Evolutionary conservation across 2,797 vertebrate species (phyloP), one percentile per base, ranked within the genome.

Genomic region (Paratrypauchen microcephalus): DNA sequence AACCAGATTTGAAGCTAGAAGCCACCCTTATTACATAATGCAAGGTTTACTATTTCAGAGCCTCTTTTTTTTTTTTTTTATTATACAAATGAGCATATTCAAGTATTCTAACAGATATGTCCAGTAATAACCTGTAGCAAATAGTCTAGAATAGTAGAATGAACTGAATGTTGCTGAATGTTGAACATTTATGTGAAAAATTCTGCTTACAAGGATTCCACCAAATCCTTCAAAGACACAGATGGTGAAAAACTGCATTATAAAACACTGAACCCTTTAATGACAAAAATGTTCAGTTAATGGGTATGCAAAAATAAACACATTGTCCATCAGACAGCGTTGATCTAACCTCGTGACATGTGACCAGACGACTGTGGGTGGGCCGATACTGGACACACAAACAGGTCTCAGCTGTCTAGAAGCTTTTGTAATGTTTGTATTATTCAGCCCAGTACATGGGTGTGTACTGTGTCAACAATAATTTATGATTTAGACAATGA

Each of bases 291-390:
- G 60, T 62, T 62, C 32, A n/a, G 13, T 39, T 39, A 36, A 21
- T 18, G 8, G 12, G n/a, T 45, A 45, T 62, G 36, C 13, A 41
- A n/a, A 63, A 45, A 47, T 64, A 47, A 63, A 45, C 24, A 63
- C 21, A 45, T 63, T 45, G 36, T 63, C 36, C 0, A 21, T 26
- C 21, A 48, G 41, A 26, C 6, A 16, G 41, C 23, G 60, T 45
- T 45, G 60, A 41, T 41, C n/a, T 41, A 23, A 62, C 36, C 32
- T 36, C 9, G 39, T 36, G 57, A 60, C 58, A 39, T 45, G 41
- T 64, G 41, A 48, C 62, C 41, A 64, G 23, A 64, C 41, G 19
- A 41, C 41, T 48, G 41, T 64, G 62, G 62, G 62, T 48, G 60
- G 60, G 9, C 60, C 36, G 41, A 15, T 24, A 41, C 60, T 41